phyloP scores from a whole-genome alignment of 2,113 vertebrate genomes.

The Pithys albifrons region DNA sequence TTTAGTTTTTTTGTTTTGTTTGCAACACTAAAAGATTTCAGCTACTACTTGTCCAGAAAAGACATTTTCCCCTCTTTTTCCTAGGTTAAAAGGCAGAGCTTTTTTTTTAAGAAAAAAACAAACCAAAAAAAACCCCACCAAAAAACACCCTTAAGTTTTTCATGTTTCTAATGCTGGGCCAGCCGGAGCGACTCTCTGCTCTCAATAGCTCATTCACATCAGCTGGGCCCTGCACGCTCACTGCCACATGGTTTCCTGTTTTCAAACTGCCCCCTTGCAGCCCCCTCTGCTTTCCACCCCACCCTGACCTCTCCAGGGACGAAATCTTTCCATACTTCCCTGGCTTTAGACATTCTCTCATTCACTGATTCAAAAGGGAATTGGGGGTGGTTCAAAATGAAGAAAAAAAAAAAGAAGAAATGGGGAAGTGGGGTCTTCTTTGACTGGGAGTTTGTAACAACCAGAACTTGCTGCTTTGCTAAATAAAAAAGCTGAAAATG shows the following conservation, averaged over 20 bases:
- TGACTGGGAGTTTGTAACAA: background rate
- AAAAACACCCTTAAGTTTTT: background rate
- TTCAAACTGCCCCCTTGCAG: slow-evolving; percentile 59
- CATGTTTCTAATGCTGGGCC: background rate
- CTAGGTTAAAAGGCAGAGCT: background rate
- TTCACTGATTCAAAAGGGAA: slow-evolving; percentile 40
- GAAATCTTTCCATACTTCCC: slow-evolving; percentile 61
- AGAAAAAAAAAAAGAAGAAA: background rate
- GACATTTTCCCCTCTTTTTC: background rate
- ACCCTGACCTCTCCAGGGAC: slow-evolving; percentile 56
- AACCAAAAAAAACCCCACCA: background rate
- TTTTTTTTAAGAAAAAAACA: background rate
- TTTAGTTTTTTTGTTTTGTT: background rate
- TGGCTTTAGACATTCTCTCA: slow-evolving; percentile 59
- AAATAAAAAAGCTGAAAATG: background rate
- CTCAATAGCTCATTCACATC: slow-evolving; percentile 64
- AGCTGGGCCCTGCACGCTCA: slow-evolving; percentile 32
- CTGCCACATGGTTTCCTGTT: slow-evolving; percentile 70
- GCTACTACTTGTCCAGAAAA: background rate
- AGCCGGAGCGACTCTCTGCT: background rate
- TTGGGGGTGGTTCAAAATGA: background rate
- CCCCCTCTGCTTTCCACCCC: slow-evolving; percentile 51
- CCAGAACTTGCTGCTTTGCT: background rate
- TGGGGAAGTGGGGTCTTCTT: background rate
- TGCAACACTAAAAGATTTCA: background rate